Evolutionary conservation across 2,888 invertebrate genomes (phyloP), one percentile per base, ranked within the genome.

Genomic region (Trilocha varians): DNA sequence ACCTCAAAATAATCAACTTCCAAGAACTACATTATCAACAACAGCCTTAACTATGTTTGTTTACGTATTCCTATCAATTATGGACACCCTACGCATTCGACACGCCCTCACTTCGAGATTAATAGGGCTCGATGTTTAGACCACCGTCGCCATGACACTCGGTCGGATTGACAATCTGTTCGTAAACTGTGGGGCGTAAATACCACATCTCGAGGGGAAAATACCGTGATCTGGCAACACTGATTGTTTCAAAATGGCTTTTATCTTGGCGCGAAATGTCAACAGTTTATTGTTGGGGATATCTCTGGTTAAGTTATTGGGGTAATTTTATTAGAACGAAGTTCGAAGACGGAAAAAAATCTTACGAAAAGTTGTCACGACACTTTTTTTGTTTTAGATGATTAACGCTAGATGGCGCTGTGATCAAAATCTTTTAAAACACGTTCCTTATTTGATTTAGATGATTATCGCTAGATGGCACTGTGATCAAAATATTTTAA

Each of bases 141-240:
- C 70, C 59, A 52, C 62, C 65, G 82, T 84, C 67, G 70, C 66
- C 76, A 82, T 82, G 66, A 76, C 71, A 67, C 57, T 69, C 70
- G 71, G 71, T 57, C 64, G 68, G 62, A 70, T 62, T 70, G 74
- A 60, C 78, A 77, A 77, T 74, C 74, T 73, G 67, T 48, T 50
- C 49, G 49, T 52, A 54, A 25, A 60, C 52, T 56, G 52, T 54
- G 55, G 65, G 61, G 65, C 62, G 60, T 63, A 78, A 83, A 83
- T 82, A 67, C 73, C 80, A 80, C 80, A 80, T 83, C 83, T 82
- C 83, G 47, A 50, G 83, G 82, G 83, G 67, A 54, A 68, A 57
- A 52, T 74, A 72, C 59, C 53, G 49, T 70, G 70, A 76, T 72
- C 78, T 75, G 68, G 62, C 64, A 70, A 65, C 69, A 68, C 62